Evolutionary conservation across 2,888 invertebrate genomes (phyloP), one percentile per base, ranked within the genome.

Genomic region (Patella ulyssiponensis): DNA sequence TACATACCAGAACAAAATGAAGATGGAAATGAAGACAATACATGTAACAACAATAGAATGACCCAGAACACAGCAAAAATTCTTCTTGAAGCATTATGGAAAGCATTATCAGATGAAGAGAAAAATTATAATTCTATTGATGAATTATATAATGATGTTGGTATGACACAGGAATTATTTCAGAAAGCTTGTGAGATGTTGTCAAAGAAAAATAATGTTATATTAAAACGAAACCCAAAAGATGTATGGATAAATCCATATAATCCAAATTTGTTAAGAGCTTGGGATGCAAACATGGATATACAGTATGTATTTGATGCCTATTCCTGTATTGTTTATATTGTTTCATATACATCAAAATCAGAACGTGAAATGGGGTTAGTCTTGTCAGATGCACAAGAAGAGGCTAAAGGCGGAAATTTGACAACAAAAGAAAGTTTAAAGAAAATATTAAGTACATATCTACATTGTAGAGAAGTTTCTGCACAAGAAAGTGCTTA

Each of bases 271-370:
- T 44, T 82, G 53, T 71, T 80, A 5, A 56, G 56, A 69, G 76
- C 71, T 20, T 80, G 79, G 75, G 75, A 79, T 27, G 76, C 74
- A 11, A 80, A 80, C 44, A 44, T 44, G 44, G 44, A 44, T 44
- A 44, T 44, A 44, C 44, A 44, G 44, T 9, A 44, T 44, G 76
- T 80, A 17, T 69, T 77, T 27, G 78, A 80, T 71, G 77, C 79
- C 14, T 82, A 77, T 71, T 75, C 77, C 14, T 85, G 85, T 80
- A 81, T 83, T 20, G 75, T 81, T 12, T 85, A 84, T 44, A 84
- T 85, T 56, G 79, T 84, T 0, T 81, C 83, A 9, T 83, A 84
- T 74, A 83, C 84, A 23, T 81, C 82, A 5, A 85, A 86, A 77
- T 76, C 80, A 54, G 81, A 80, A 70, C 70, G 54, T 51, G 78